These are phyloP conservation scores for Kryptopterus vitreolus DNA, from an alignment of 2,797 vertebrate genomes.

Conservation along the genomic window DNA sequence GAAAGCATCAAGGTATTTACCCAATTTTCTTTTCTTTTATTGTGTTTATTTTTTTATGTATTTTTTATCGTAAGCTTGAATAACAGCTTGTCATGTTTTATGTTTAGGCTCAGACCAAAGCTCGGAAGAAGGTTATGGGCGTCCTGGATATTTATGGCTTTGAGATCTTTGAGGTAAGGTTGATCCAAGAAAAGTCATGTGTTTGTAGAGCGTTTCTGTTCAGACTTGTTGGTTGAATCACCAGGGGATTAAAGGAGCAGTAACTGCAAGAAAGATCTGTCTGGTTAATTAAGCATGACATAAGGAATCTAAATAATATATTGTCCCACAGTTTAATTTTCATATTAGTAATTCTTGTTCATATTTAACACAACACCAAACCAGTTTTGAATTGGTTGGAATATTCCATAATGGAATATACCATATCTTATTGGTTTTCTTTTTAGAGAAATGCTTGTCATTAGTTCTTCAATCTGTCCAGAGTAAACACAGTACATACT, in stretches of 20 bases:
- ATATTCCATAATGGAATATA: no score
- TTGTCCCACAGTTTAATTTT: background rate
- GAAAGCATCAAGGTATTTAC: conserved; percentile 93
- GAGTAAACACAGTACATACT: background rate
- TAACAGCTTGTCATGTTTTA: conserved; percentile 38
- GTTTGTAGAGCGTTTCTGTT: background rate
- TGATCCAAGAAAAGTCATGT: background rate
- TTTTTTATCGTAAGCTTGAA: no score
- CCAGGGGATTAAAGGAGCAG: conserved; percentile 31
- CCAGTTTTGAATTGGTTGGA: no score
- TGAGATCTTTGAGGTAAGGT: conserved; percentile 97
- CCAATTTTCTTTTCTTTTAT: conserved; percentile 14
- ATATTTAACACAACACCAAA: background rate
- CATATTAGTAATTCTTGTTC: background rate
- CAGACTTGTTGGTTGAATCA: conserved; percentile 5
- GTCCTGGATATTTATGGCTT: conserved; percentile 99
- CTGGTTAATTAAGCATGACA: background rate
- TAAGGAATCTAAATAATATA: no score
- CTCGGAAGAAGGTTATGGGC: conserved; percentile 98
- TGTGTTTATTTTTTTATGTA: background rate
- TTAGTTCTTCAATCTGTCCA: background rate
- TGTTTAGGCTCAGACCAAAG: conserved; percentile 87
- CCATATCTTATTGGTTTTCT: background rate
- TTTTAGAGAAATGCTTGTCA: background rate
- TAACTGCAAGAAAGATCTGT: conserved; percentile 12